phyloP scores from a whole-genome alignment of 2,888 invertebrate species.

The Andrena chrysosceles region DNA sequence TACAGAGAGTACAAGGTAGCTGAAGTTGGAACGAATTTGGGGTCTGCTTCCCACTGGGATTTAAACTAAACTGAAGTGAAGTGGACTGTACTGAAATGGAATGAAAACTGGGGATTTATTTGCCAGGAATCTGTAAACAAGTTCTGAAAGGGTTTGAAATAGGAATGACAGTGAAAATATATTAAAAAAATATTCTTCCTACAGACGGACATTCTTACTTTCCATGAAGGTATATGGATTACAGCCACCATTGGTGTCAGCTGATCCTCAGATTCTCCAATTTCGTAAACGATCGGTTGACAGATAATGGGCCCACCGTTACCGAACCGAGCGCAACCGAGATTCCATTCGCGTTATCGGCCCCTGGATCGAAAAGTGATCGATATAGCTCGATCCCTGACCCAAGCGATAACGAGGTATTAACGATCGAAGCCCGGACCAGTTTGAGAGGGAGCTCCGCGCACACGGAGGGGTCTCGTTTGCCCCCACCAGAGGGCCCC shows the following conservation, averaged over 20 bases:
- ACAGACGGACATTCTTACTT: not conserved
- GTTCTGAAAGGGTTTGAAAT: too few relatives aligned
- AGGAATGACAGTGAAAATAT: too few relatives aligned
- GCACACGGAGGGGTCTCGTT: constrained; percentile 36
- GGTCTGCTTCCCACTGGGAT: too few relatives aligned
- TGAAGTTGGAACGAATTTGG: too few relatives aligned
- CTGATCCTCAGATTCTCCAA: constrained; percentile 32
- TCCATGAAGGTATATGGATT: not conserved
- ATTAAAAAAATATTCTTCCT: too few relatives aligned
- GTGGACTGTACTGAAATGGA: too few relatives aligned
- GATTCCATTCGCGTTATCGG: constrained; percentile 57
- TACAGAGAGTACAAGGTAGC: too few relatives aligned
- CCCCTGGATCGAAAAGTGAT: constrained; percentile 68
- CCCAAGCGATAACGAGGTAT: constrained; percentile 80
- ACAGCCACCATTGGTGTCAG: not conserved
- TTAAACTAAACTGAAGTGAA: too few relatives aligned
- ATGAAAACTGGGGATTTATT: too few relatives aligned
- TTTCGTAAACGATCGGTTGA: constrained; percentile 63
- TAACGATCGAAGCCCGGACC: constrained; percentile 77
- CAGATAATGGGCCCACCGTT: constrained; percentile 52
- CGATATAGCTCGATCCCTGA: constrained; percentile 63
- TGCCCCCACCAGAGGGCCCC: constrained; percentile 48
- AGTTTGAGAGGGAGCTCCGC: constrained; percentile 58
- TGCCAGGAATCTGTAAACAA: too few relatives aligned
- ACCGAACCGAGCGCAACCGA: constrained; percentile 22